phyloP scores from a whole-genome alignment of 2,113 vertebrate species.

The Menidia beryllina region DNA sequence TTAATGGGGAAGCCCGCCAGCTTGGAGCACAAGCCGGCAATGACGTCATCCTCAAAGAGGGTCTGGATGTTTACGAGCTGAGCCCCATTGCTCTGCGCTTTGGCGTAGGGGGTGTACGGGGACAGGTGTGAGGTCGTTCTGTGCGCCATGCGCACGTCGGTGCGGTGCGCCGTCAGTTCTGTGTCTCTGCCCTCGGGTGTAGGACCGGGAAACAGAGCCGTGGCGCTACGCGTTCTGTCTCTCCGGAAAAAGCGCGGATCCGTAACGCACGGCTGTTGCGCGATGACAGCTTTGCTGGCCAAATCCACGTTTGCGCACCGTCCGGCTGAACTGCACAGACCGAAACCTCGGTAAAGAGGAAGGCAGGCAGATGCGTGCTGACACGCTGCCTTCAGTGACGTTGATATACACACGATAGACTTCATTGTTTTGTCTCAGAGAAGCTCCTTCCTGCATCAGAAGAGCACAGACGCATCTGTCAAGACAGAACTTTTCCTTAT shows the following conservation, averaged over 20 bases:
- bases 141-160: background rate
- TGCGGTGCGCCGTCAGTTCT: background rate
- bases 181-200: background rate
- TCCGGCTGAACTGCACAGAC: background rate
- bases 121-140: background rate
- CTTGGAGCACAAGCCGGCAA: slow-evolving; percentile 37
- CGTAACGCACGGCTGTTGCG: background rate
- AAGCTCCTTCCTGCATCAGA: slow-evolving; percentile 7
- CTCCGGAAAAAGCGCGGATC: background rate
- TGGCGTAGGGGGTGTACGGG: slow-evolving; percentile 10
- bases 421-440: slow-evolving; percentile 15
- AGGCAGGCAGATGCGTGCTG: slow-evolving; percentile 1
- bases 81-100: background rate
- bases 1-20: slow-evolving; percentile 11
- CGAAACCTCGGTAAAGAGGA: background rate
- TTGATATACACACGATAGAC: slow-evolving; percentile 14
- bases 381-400: slow-evolving; percentile 20
- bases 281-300: background rate
- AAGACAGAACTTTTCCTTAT: background rate
- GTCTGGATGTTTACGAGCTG: slow-evolving; percentile 6
- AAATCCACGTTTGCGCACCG: background rate
- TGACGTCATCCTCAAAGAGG: slow-evolving; percentile 36
- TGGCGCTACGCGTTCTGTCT: rapidly evolving
- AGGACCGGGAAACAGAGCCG: background rate
- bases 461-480: background rate